Evolutionary conservation across 2,888 invertebrate genomes (phyloP).

Genomic region (Trachelus tabidus): DNA sequence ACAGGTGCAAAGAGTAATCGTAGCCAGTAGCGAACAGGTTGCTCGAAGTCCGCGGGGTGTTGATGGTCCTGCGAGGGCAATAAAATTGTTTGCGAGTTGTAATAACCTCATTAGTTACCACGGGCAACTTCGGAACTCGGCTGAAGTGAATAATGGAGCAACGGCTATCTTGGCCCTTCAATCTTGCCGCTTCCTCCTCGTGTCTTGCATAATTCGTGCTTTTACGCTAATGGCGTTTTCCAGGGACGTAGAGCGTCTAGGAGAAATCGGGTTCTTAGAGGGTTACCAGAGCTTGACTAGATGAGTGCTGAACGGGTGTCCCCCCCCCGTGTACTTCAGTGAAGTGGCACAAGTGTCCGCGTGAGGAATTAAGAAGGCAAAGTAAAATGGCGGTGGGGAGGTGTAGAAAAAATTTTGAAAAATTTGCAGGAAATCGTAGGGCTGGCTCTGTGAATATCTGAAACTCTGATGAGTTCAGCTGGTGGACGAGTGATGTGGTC

Average conservation of each 20-base stretch:
- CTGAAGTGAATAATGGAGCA: conserved; percentile 19
- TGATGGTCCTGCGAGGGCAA: conserved; percentile 20
- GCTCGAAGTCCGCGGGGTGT: conserved; percentile 5
- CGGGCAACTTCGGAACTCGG: conserved; percentile 14
- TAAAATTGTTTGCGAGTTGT: conserved; percentile 24
- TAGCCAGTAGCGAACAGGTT: neutral
- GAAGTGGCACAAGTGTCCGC: neutral
- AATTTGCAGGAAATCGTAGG: neutral
- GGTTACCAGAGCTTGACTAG: neutral
- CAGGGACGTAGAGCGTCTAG: conserved; percentile 1
- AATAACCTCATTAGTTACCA: conserved; percentile 23
- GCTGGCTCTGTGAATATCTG: conserved; percentile 39
- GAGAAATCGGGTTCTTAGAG: neutral
- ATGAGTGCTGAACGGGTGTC: neutral
- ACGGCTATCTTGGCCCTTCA: conserved; percentile 20
- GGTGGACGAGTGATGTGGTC: conserved; percentile 59
- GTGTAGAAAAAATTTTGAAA: neutral
- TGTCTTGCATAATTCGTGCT: conserved; percentile 1
- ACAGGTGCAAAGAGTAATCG: neutral
- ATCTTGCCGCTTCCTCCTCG: conserved; percentile 15
- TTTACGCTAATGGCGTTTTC: conserved; percentile 9
- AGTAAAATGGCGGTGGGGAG: neutral
- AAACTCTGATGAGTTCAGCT: conserved; percentile 46
- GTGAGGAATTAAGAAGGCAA: neutral
- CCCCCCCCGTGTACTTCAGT: neutral